Conservation (phyloP, 2,797 vertebrate genomes). For the Halcyon badia region DNA sequence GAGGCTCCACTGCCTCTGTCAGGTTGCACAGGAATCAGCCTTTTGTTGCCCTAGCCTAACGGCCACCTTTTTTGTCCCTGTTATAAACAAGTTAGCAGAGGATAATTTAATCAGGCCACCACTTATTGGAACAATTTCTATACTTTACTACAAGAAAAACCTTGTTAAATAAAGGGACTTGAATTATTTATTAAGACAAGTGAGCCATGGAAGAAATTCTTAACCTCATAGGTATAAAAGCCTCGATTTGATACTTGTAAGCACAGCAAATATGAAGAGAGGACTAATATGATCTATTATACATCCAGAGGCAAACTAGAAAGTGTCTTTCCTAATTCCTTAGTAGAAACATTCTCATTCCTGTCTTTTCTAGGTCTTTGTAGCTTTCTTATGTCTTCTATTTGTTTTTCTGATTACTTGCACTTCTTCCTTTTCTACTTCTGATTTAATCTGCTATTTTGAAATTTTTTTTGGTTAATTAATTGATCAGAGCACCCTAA, state of each 20-base stretch:
- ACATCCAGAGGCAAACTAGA: neutral
- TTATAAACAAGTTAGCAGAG: neutral
- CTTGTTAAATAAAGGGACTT: neutral
- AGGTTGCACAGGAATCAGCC: accelerated
- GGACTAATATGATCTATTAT: neutral
- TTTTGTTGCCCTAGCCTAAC: neutral
- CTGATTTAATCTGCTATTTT: neutral
- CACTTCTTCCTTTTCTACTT: neutral
- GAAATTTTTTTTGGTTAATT: neutral
- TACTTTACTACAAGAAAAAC: neutral
- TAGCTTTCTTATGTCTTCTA: neutral
- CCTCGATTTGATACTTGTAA: neutral
- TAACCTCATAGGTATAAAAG: neutral
- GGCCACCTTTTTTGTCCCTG: neutral
- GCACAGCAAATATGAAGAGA: neutral
- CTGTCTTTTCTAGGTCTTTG: neutral
- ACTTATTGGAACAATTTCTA: neutral
- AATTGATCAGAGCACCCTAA: neutral
- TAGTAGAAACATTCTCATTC: neutral
- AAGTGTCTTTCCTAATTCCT: neutral
- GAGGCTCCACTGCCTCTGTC: accelerated
- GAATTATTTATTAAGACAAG: conserved; percentile 16
- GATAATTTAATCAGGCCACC: neutral
- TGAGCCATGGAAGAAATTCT: neutral
- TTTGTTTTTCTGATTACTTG: neutral